These are phyloP conservation scores for Champsocephalus gunnari DNA, from an alignment of 2,797 vertebrate genomes.

Conservation along the genomic window DNA sequence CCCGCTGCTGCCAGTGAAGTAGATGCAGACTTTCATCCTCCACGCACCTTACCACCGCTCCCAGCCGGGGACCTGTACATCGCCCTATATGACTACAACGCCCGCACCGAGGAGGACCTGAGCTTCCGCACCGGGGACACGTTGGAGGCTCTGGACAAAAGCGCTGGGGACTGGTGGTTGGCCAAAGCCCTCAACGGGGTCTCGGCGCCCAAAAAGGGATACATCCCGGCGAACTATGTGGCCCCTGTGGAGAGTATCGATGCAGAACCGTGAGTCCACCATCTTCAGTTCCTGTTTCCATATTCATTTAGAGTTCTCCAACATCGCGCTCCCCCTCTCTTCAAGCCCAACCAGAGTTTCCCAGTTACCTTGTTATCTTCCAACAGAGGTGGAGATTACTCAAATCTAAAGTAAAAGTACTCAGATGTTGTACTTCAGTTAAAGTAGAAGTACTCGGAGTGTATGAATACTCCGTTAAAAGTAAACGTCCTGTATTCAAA, in stretches of 20 bases:
- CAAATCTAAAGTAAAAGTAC: no score
- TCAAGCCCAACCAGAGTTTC: no score
- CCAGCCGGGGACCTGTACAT: conserved; percentile 77
- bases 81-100: conserved; percentile 91
- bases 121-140: conserved; percentile 89
- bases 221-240: conserved; percentile 94
- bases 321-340: no score
- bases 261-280: conserved; percentile 90
- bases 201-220: conserved; percentile 81
- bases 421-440: no score
- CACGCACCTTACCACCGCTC: conserved; percentile 17
- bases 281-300: no score
- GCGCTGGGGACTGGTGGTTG: conserved; percentile 89
- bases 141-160: conserved; percentile 84
- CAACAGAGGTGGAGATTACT: no score
- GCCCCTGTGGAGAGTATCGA: conserved; percentile 89
- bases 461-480: no score
- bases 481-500: no score
- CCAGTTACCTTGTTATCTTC: no score
- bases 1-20: rapidly evolving
- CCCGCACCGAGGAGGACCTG: conserved; percentile 91
- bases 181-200: conserved; percentile 82
- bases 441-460: no score
- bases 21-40: rapidly evolving
- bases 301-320: neutral